A percentile compares a stretch with the other conserved stretches of the same genome.
Conservation (phyloP, 2,797 vertebrate species). For the Acanthis flammea region DNA sequence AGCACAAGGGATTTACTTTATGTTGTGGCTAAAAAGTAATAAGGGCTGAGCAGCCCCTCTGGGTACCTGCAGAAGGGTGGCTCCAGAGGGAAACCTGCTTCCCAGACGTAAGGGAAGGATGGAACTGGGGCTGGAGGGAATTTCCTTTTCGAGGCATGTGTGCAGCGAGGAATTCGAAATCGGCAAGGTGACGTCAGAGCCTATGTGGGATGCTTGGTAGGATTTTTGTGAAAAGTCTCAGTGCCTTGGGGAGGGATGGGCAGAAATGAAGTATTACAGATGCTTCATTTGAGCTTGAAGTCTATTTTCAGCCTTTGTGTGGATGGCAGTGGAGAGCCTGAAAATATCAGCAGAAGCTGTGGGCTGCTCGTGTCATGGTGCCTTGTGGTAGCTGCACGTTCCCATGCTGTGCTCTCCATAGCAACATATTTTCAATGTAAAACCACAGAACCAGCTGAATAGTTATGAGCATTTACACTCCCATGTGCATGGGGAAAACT, state of each 20-base stretch:
- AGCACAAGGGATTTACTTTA: not conserved
- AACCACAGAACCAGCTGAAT: constrained; percentile 27
- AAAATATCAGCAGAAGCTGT: constrained; percentile 56
- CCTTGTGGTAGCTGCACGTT: constrained; percentile 12
- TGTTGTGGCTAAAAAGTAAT: not conserved
- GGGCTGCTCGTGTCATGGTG: not conserved
- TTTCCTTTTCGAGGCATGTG: constrained; percentile 18
- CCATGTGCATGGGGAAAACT: not conserved
- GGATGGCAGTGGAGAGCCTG: not conserved
- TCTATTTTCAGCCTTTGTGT: constrained; percentile 51
- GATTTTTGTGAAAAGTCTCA: constrained; percentile 27
- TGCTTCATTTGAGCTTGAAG: constrained; percentile 36
- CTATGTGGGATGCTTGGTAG: constrained; percentile 23
- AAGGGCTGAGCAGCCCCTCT: not conserved
- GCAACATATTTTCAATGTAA: constrained; percentile 48
- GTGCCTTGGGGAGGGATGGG: not conserved
- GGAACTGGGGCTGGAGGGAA: not conserved
- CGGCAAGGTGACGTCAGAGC: constrained; percentile 3
- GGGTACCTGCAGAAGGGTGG: not conserved
- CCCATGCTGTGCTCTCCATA: constrained; percentile 23
- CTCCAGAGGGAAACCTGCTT: not conserved
- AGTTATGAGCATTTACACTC: not conserved
- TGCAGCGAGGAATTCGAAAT: not conserved
- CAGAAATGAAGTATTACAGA: constrained; percentile 52
- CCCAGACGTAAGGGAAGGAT: not conserved